phyloP scores from a whole-genome alignment of 1,140 invertebrate genomes.

The Drosophila sp. region DNA sequence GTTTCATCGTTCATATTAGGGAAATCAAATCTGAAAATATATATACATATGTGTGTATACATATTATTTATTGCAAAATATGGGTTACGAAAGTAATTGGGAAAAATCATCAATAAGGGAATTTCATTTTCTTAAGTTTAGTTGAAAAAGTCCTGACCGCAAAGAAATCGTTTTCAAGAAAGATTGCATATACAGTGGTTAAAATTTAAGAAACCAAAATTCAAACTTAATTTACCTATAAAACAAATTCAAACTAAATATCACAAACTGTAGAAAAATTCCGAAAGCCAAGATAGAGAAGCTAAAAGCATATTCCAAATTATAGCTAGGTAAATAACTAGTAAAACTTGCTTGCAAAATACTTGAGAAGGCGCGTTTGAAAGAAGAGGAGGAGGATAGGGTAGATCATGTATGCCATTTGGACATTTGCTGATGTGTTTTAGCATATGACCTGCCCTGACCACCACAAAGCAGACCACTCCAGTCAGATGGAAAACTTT shows the following conservation, averaged over 20 bases:
- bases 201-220: not conserved
- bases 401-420: constrained; percentile 6
- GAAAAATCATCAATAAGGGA: no score
- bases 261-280: not conserved
- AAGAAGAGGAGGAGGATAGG: not conserved
- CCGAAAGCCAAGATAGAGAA: not conserved
- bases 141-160: no score
- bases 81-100: no score
- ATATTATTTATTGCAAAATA: no score
- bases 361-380: not conserved
- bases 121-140: no score
- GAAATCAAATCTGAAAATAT: no score
- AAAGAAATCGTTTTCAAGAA: no score
- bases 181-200: no score
- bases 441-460: constrained; percentile 4
- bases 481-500: no score
- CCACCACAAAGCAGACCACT: not conserved
- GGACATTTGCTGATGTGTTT: not conserved
- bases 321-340: constrained; percentile 3
- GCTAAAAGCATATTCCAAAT: not conserved
- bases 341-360: constrained; percentile 8
- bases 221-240: not conserved
- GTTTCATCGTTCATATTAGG: no score
- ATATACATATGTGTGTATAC: no score
- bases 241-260: not conserved